phyloP scores from a whole-genome alignment of 2,113 vertebrate genomes.

The Rhinoderma darwinii region DNA sequence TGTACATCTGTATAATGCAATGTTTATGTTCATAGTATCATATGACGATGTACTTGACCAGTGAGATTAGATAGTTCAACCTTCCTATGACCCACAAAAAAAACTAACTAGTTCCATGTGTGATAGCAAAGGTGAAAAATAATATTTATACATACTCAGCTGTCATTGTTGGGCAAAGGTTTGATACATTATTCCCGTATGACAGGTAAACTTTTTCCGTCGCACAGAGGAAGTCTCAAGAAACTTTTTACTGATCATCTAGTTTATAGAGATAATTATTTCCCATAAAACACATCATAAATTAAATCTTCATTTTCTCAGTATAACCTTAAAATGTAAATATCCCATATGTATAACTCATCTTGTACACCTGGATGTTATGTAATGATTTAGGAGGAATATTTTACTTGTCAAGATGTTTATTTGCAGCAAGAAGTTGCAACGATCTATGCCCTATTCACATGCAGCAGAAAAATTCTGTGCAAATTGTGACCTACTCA shows the following conservation, averaged over 20 bases:
- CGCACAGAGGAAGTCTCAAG: slow-evolving; percentile 51
- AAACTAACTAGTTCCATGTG: slow-evolving; percentile 25
- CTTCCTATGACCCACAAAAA: slow-evolving; percentile 34
- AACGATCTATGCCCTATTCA: neutral
- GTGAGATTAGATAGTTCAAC: slow-evolving; percentile 55
- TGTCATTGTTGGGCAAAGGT: slow-evolving; percentile 29
- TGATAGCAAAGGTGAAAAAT: slow-evolving; percentile 59
- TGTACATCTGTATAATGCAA: slow-evolving; percentile 38
- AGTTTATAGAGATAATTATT: slow-evolving; percentile 26
- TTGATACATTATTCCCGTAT: slow-evolving; percentile 58
- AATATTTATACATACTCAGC: slow-evolving; percentile 53
- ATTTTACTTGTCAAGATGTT: neutral
- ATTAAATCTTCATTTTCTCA: slow-evolving; percentile 1
- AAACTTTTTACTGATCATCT: slow-evolving; percentile 18
- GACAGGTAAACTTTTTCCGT: slow-evolving; percentile 57
- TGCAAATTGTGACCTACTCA: too few relatives aligned
- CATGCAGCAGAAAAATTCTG: too few relatives aligned
- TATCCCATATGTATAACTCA: neutral
- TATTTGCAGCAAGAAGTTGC: neutral
- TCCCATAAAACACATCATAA: slow-evolving; percentile 13
- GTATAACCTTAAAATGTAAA: neutral
- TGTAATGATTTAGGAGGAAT: neutral
- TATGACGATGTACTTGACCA: slow-evolving; percentile 20
- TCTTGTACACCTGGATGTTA: slow-evolving; percentile 14
- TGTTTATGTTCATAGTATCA: slow-evolving; percentile 23